Conservation (phyloP, 2,113 vertebrate genomes). For the Cottus gobio region DNA sequence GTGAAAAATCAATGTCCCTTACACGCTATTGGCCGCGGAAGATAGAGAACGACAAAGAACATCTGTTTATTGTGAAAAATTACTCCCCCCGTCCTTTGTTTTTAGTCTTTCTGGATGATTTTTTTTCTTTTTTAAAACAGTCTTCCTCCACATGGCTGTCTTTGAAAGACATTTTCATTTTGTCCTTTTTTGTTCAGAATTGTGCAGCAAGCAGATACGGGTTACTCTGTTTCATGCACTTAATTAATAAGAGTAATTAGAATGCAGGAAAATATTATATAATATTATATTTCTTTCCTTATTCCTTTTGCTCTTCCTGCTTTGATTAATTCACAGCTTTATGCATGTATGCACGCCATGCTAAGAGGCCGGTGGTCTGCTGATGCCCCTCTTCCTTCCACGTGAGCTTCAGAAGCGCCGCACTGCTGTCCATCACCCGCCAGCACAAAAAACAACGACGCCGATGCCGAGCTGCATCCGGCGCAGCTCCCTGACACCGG, state of each 20-base stretch:
- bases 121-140: constrained; percentile 24
- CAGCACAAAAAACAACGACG: not conserved
- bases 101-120: constrained; percentile 38
- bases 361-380: not conserved
- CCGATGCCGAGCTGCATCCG: constrained; percentile 7
- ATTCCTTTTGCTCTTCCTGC: not conserved
- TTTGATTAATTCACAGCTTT: not conserved
- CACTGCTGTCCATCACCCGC: constrained; percentile 1
- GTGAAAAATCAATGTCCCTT: constrained; percentile 80
- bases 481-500: constrained; percentile 2
- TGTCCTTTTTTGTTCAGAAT: constrained; percentile 11
- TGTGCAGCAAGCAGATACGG: not conserved
- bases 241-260: not conserved
- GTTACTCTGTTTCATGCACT: not conserved
- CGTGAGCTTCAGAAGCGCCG: not conserved
- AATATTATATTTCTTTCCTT: not conserved
- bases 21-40: constrained; percentile 76
- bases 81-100: constrained; percentile 35
- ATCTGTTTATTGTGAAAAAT: constrained; percentile 74
- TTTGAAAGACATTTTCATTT: constrained; percentile 17
- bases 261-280: not conserved
- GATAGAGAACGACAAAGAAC: constrained; percentile 71
- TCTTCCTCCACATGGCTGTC: not conserved
- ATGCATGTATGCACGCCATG: not conserved
- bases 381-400: not conserved